Base-by-base conservation (phyloP, 2,888 invertebrate genomes). In the Norana najaformis region DNA sequence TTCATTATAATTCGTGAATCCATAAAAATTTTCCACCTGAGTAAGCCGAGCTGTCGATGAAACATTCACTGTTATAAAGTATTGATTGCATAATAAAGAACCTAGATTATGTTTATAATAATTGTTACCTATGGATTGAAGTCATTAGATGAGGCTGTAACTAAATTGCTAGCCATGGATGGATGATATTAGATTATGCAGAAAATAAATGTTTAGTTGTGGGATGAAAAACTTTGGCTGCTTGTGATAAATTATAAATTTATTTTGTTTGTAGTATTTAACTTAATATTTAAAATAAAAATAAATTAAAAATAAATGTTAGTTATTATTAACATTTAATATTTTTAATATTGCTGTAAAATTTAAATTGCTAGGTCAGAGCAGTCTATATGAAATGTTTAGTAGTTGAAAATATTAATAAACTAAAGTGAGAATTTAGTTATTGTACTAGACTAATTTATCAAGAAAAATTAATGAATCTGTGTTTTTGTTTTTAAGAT, bases 21-120 rank as follows among this genome's bases (percentile, higher is more conserved):
- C n/a, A 69, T n/a, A 69, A 69, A 69, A 69, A 69, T n/a, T 69
- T n/a, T 69, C 69, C 69, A n/a, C 13, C n/a, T 69, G 69, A 69
- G 69, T 69, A 69, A 69, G 69, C 69, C 69, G 69, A 69, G 69
- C 69, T n/a, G 69, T 69, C 69, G 13, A n/a, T 69, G 69, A 69
- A 69, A 69, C n/a, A 69, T 69, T n/a, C 30, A 8, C n/a, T 69
- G 69, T 30, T n/a, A n/a, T 69, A 30, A n/a, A 69, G 69, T 69
- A n/a, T 69, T 69, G 69, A 69, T n/a, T 69, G 30, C 69, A 69
- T 69, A n/a, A n/a, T 69, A 69, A 69, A 69, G 69, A 69, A 69
- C 30, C 69, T 69, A n/a, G 69, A 69, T 69, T 69, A 69, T 69
- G n/a, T 69, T 69, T n/a, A 69, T 30, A 69, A 69, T 69, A 69